Conservation (phyloP, 2,113 vertebrate genomes). For the Chloebia gouldiae region DNA sequence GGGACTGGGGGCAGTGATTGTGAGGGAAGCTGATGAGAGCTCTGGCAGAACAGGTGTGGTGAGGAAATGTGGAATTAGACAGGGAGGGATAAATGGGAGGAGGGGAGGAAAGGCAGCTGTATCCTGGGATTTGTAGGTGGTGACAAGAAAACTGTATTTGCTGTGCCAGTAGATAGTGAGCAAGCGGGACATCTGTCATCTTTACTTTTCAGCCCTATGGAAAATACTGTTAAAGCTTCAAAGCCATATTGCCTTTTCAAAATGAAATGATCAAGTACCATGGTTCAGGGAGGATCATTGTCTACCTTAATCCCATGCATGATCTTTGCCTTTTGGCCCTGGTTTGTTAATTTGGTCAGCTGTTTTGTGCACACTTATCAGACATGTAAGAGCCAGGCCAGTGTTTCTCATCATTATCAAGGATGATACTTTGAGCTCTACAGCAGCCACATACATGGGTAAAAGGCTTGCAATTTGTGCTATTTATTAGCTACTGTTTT, state of each 20-base stretch:
- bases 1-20: background rate
- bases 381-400: conserved; percentile 25
- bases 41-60: background rate
- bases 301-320: background rate
- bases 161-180: background rate
- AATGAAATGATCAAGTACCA: background rate
- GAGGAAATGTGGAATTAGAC: background rate
- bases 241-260: background rate
- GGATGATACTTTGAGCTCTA: conserved; percentile 42
- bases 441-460: background rate
- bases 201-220: background rate
- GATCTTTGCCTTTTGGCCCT: conserved; percentile 48
- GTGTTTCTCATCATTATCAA: conserved; percentile 12
- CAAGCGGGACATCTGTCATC: conserved; percentile 31
- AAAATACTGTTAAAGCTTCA: conserved; percentile 10
- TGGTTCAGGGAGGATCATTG: background rate
- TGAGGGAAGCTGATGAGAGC: background rate
- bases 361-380: conserved; percentile 25
- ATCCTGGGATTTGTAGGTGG: conserved; percentile 44
- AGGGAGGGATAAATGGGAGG: background rate
- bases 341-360: background rate
- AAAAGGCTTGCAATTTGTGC: background rate
- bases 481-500: background rate
- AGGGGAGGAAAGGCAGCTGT: background rate
- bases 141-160: conserved; percentile 40